A percentile compares a stretch with the other conserved stretches of the same genome.
Conservation (phyloP, 2,113 vertebrate genomes). For the Calidris pugnax region DNA sequence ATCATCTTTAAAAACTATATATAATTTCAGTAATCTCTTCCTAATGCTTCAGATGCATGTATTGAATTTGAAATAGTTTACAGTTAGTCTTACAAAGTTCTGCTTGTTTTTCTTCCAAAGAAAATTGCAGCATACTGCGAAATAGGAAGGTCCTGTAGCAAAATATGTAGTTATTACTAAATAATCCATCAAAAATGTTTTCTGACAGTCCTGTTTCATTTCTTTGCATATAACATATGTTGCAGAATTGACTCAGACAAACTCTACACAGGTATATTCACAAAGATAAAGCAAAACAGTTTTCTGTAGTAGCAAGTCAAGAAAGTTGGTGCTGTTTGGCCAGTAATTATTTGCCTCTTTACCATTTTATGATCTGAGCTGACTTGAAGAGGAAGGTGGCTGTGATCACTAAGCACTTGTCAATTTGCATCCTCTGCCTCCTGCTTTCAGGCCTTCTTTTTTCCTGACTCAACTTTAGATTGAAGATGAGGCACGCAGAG, state of each 20-base stretch:
- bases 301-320: not conserved
- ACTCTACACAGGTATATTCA: not conserved
- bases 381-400: not conserved
- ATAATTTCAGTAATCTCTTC: not conserved
- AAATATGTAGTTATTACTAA: constrained; percentile 27
- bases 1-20: not conserved
- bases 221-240: not conserved
- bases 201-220: not conserved
- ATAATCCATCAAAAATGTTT: constrained; percentile 9
- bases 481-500: not conserved
- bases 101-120: constrained; percentile 6
- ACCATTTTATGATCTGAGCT: not conserved
- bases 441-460: not conserved
- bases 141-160: constrained; percentile 27
- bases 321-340: not conserved
- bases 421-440: not conserved
- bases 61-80: not conserved
- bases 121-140: constrained; percentile 28
- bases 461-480: not conserved
- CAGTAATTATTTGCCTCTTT: not conserved
- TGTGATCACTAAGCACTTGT: not conserved
- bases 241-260: not conserved
- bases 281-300: not conserved
- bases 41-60: not conserved
- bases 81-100: not conserved